phyloP scores from a whole-genome alignment of 1,140 invertebrate genomes.

The Drosophila chauvacae region DNA sequence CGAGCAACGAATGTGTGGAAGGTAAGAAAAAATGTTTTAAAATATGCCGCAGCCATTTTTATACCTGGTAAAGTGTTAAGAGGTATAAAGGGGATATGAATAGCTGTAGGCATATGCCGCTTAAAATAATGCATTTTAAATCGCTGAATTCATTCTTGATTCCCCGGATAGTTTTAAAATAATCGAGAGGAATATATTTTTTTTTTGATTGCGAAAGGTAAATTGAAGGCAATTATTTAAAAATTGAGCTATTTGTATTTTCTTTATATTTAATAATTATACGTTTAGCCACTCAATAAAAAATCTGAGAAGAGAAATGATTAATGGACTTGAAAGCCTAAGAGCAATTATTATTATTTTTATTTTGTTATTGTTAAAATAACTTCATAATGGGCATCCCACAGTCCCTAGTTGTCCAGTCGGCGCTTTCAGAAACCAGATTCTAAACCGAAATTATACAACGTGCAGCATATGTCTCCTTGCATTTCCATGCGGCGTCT shows the following conservation, averaged over 20 bases:
- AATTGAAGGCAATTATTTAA: too few relatives aligned
- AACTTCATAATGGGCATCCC: not conserved
- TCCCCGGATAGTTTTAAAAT: too few relatives aligned
- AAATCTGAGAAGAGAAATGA: too few relatives aligned
- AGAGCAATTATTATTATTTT: not conserved
- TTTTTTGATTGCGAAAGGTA: not conserved
- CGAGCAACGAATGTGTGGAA: constrained; percentile 33
- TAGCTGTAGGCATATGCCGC: not conserved
- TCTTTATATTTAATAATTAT: not conserved
- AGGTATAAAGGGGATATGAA: constrained; percentile 28
- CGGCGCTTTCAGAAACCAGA: constrained; percentile 10
- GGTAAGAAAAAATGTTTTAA: constrained; percentile 53
- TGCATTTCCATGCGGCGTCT: constrained; percentile 56
- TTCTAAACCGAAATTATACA: constrained; percentile 66
- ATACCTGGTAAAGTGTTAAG: constrained; percentile 36
- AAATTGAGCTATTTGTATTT: not conserved
- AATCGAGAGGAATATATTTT: not conserved
- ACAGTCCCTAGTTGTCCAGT: constrained; percentile 1
- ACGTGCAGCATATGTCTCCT: constrained; percentile 66
- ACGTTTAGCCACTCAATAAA: not conserved
- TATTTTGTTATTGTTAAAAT: not conserved
- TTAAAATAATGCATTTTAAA: constrained; percentile 5
- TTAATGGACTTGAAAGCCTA: not conserved
- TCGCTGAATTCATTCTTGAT: not conserved
- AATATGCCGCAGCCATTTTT: constrained; percentile 64